Base-by-base conservation (phyloP, 2,113 vertebrate genomes). In the Trochalopteron elliotii region DNA sequence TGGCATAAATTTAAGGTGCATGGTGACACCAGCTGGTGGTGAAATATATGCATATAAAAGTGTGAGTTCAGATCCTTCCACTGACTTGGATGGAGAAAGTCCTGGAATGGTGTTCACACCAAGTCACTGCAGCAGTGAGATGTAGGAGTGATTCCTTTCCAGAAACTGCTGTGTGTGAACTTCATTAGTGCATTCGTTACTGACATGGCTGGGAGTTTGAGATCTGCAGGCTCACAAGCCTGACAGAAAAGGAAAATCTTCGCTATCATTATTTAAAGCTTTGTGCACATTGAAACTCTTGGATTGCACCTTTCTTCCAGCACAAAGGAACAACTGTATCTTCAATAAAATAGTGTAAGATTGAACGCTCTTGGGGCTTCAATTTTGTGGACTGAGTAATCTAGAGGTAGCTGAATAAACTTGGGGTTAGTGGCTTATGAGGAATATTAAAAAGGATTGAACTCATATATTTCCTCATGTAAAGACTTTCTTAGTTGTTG, bases 1-100 rank as follows among this genome's bases (percentile, higher is more conserved):
- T 63, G 27, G 40, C 53, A 82, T 93, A 82, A 91, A 71, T 87
- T 84, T 60, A 85, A 94, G 65, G 90, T 68, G 57, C 33, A 40
- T 68, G 85, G 61, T 91, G 74, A 87, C 82, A 93, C 74, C 90
- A 95, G 61, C 82, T 97, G 92, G 74, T 67, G 44, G 44, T 82
- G 78, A 85, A 76, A 93, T 64, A 79, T 1, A 24, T 22, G 6
- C 35, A n/a, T 77, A 47, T 11, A 30, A 49, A 11, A 55, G 10
- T 7, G 12, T 33, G 86, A 59, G 44, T n/a, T 68, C 25, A 71
- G 42, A 21, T 40, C 28, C 39, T 57, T 67, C 22, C 8, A 8
- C 7, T 57, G 50, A 11, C 22, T 22, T 40, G 45, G 55, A 14
- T 44, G 56, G 56, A 74, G 31, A 21, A 72, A 2, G 37, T 39